A percentile compares a stretch with the other conserved stretches of the same genome.
Conservation (phyloP, 2,888 invertebrate species). For the Scaptomyza flava region DNA sequence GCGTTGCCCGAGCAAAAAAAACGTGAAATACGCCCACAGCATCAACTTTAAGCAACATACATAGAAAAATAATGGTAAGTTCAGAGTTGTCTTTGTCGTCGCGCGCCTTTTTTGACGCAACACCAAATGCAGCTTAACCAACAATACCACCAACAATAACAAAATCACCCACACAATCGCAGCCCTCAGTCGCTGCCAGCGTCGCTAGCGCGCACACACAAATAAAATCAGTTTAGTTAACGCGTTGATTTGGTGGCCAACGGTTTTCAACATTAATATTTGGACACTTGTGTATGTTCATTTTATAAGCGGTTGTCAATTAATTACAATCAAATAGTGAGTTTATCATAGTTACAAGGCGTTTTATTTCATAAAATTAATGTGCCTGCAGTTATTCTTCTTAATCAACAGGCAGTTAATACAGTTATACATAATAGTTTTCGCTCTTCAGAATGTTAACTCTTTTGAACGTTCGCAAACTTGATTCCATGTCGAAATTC, state of each 20-base stretch:
- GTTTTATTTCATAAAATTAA: neutral
- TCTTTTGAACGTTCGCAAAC: too few relatives aligned
- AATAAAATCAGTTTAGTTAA: slow-evolving; percentile 46
- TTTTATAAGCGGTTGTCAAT: neutral
- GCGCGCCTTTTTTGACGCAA: slow-evolving; percentile 66
- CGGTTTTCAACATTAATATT: slow-evolving; percentile 16
- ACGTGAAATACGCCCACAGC: slow-evolving; percentile 23
- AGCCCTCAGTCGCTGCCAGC: slow-evolving; percentile 22
- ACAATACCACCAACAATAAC: slow-evolving; percentile 25
- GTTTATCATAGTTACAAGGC: neutral
- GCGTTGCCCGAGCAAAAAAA: slow-evolving; percentile 22
- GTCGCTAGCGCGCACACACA: slow-evolving; percentile 16
- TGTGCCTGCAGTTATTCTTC: neutral
- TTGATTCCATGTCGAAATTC: too few relatives aligned
- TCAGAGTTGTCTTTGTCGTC: slow-evolving; percentile 25
- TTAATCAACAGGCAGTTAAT: neutral
- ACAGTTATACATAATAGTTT: too few relatives aligned
- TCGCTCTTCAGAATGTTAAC: too few relatives aligned
- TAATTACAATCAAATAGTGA: neutral
- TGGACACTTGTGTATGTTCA: slow-evolving; percentile 26
- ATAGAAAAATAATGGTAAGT: slow-evolving; percentile 60
- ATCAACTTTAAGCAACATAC: slow-evolving; percentile 17
- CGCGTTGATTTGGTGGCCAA: slow-evolving; percentile 45
- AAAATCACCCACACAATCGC: slow-evolving; percentile 46
- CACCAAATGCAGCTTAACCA: slow-evolving; percentile 61